Evolutionary conservation across 2,888 invertebrate genomes (phyloP), one percentile per base, ranked within the genome.

Genomic region (Euplagia quadripunctaria): DNA sequence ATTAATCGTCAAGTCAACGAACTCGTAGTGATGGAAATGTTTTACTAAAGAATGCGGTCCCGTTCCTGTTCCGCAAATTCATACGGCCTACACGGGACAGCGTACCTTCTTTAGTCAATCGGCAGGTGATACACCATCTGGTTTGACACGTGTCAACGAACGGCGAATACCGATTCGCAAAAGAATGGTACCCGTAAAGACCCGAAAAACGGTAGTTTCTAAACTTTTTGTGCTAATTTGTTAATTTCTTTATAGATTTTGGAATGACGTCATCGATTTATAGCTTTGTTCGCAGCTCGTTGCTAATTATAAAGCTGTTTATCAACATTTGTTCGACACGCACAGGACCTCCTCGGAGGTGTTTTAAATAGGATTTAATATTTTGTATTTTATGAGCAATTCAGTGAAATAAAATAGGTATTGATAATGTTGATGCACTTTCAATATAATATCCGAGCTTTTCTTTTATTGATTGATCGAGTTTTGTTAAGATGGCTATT

Each of bases 121-220:
- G 92, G 85, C 94, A 94, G 95, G 94, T 94, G 94, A 92, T 90
- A 84, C 80, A 77, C 89, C 94, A 94, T 93, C 93, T 94, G 95
- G 92, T 86, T 76, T 73, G 86, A 90, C 94, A 93, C 94, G 94
- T 93, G 94, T 91, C 93, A 91, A 91, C 85, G 83, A 78, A 80
- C 82, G 79, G 71, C 78, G 70, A 80, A 84, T 81, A 87, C 77
- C 88, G 87, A 90, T 90, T 88, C 86, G 85, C 90, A 88, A 90
- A 86, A 82, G 42, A 55, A 55, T 52, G 52, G 41, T 42, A 82
- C 88, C 83, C 82, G 79, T 87, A 88, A 89, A 88, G 83, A 80
- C 79, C 76, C 75, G 70, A 83, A 85, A 86, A 85, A 86, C 85
- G 86, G 86, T 79, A 84, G 80, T 81, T 77, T 46, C 61, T 65